Evolutionary conservation across 2,113 vertebrate genomes (phyloP), one percentile per base, ranked within the genome.

Genomic region (Nibea albiflora): DNA sequence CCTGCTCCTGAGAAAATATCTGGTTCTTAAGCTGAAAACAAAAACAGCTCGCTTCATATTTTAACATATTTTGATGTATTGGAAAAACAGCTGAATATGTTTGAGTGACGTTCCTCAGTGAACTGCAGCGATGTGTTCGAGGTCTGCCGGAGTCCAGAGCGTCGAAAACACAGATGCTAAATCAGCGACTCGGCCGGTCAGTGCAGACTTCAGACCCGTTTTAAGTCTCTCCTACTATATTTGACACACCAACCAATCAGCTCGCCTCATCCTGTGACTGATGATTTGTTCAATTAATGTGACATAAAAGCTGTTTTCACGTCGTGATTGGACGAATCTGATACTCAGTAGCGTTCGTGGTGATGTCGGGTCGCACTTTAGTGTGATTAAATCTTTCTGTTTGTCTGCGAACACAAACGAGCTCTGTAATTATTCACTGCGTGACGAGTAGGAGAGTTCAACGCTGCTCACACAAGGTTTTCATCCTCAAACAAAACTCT

Each of bases 351-450:
- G 12, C 20, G 44, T 68, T 31, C 54, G 71, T 50, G 12, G 70
- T 24, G 54, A 28, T 44, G 0, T 1, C 26, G 3, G 5, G 47
- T 75, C 58, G 52, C n/a, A n/a, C n/a, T n/a, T n/a, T n/a, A n/a
- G 19, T 26, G 54, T 15, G 56, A 69, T 70, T 64, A 76, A 56
- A 69, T 19, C 24, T 46, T 14, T 11, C 44, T 46, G 47, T 68
- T 69, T 24, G 39, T 24, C 61, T 67, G 8, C 54, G 20, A 67
- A 73, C 61, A 54, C 31, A 63, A 17, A 64, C n/a, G 42, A 73
- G 81, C 47, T 24, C 0, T 54, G 62, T 61, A 67, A 54, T 61
- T 53, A 61, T 22, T 49, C 56, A n/a, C 17, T n/a, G 1, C 61
- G 70, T n/a, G 70, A 61, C 6, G 44, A 61, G 70, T 35, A 17